Percentiles rank a stretch among this genome's conserved stretches.
Conservation (phyloP, 1,140 invertebrate genomes). For the Trichoplusia ni region DNA sequence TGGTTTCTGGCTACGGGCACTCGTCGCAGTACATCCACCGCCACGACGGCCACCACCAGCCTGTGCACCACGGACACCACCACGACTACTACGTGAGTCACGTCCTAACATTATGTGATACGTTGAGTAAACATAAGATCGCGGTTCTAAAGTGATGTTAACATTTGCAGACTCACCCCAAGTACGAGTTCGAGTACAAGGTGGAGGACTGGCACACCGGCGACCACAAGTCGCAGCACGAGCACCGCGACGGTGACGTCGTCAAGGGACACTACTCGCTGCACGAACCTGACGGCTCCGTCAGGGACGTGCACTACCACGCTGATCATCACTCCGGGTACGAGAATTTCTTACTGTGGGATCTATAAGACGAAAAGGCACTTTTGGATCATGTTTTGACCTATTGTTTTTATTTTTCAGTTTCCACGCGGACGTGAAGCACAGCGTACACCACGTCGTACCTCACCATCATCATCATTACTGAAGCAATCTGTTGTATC, state of each 20-base stretch:
- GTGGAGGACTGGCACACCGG: conserved; percentile 75
- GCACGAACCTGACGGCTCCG: conserved; percentile 65
- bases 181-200: conserved; percentile 55
- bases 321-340: conserved; percentile 56
- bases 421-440: conserved; percentile 3
- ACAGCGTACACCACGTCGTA: conserved; percentile 25
- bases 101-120: too few species aligned
- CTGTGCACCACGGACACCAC: conserved; percentile 32
- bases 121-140: not conserved
- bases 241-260: conserved; percentile 51
- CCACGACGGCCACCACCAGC: conserved; percentile 51
- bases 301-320: conserved; percentile 65
- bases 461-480: conserved; percentile 22
- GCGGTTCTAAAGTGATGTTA: not conserved
- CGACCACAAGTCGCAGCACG: conserved; percentile 57
- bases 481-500: not conserved
- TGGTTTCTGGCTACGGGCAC: conserved; percentile 43
- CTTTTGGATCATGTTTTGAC: too few species aligned
- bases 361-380: too few species aligned
- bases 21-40: conserved; percentile 58
- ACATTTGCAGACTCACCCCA: conserved; percentile 45
- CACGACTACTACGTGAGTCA: conserved; percentile 35
- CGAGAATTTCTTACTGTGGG: conserved; percentile 7
- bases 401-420: not conserved
- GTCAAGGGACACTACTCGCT: conserved; percentile 63